Base-by-base conservation (phyloP, 2,113 vertebrate species). In the Pelecanus crispus region DNA sequence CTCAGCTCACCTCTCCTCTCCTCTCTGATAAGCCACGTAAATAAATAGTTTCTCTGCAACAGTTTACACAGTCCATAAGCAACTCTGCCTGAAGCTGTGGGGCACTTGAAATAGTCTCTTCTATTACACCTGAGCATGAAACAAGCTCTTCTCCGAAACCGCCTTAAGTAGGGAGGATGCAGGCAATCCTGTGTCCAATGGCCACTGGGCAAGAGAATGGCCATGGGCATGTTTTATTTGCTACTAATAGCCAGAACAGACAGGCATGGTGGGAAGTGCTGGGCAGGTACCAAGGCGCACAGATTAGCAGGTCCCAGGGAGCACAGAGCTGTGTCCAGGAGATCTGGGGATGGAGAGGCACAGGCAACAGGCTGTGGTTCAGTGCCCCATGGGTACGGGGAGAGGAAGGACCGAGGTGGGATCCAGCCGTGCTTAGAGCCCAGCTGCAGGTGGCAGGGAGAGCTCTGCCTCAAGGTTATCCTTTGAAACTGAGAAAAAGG, bases 161-260 rank as follows among this genome's bases (percentile, higher is more conserved):
- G 36, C 31, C 21, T 52, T 18, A 47, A 90, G 55, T 7, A 59
- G 70, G 1, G 19, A 90, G 52, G 52, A 20, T 17, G 71, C 12
- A 9, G 72, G 24, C 55, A 86, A 34, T 70, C 67, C 31, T 86
- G 49, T 0, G 0, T 80, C 71, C 58, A n/a, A 75, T 0, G 0
- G 16, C 67, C 6, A 2, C 47, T 2, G 6, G 1, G 0, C 36
- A 50, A 50, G 32, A 77, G 26, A 61, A 61, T 21, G 53, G 36
- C 49, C 44, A 21, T 14, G 20, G 36, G 17, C 18, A 10, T 45
- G 13, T 83, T 91, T 83, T 88, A 38, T 74, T 63, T 70, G 73
- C 59, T 45, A 70, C 6, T 61, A 66, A 65, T 22, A 89, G 59
- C n/a, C 44, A 38, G 45, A 82, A 88, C 31, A 67, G 78, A 38